phyloP scores from a whole-genome alignment of 1,140 invertebrate genomes.

The Halictus rubicundus region DNA sequence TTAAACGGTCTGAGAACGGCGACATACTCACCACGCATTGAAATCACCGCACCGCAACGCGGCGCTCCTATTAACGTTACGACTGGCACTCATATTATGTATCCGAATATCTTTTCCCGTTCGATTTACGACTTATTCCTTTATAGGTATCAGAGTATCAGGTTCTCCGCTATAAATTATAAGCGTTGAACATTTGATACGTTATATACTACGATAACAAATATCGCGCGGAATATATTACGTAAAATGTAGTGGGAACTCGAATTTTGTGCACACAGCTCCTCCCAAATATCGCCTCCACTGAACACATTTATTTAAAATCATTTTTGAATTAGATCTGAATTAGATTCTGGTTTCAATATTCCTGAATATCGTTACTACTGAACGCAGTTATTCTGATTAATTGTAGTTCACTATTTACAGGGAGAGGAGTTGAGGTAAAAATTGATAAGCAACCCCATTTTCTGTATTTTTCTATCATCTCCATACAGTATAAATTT shows the following conservation, averaged over 20 bases:
- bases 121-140: neutral
- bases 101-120: neutral
- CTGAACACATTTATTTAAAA: too few relatives aligned
- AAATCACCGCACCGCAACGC: neutral
- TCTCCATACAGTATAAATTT: too few relatives aligned
- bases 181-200: neutral
- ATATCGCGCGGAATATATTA: neutral
- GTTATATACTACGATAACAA: neutral
- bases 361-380: too few relatives aligned
- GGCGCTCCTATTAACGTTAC: conserved; percentile 3
- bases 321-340: too few relatives aligned
- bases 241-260: neutral
- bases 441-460: too few relatives aligned
- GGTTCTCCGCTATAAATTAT: neutral
- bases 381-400: too few relatives aligned
- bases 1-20: neutral
- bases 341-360: too few relatives aligned
- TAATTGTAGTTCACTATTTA: too few relatives aligned
- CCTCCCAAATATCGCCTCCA: too few relatives aligned
- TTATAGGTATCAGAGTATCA: neutral
- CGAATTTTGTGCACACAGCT: neutral
- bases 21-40: neutral
- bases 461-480: too few relatives aligned
- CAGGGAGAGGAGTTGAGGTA: too few relatives aligned
- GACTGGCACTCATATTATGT: neutral